Percentiles rank a stretch among this genome's conserved stretches.
Conservation (phyloP, 2,888 invertebrate species). For the Dicroscelio sp. region DNA sequence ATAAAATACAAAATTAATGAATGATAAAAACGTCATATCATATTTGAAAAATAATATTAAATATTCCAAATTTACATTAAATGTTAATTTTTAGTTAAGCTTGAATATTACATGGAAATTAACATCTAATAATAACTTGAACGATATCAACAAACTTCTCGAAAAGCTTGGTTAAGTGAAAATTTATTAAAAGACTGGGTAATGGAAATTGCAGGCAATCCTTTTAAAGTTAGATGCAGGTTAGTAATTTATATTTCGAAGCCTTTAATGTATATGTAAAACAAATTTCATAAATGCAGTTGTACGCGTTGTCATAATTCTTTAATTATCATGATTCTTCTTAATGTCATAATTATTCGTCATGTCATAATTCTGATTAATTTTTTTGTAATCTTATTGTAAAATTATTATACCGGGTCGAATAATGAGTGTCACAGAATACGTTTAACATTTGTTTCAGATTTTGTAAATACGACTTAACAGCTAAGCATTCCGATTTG, state of each 20-base stretch:
- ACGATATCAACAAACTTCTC: conserved; percentile 20
- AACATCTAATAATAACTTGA: no score
- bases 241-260: conserved; percentile 1
- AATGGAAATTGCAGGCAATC: neutral
- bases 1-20: no score
- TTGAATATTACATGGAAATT: no score
- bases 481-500: conserved; percentile 37
- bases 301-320: no score
- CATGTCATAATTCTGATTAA: no score
- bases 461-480: conserved; percentile 55
- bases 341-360: no score
- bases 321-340: no score
- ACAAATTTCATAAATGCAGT: neutral
- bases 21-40: no score
- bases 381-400: neutral
- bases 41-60: no score
- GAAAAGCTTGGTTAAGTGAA: conserved; percentile 5
- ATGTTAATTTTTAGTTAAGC: no score
- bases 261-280: neutral
- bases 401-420: neutral
- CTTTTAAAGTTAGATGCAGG: conserved; percentile 22
- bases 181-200: conserved; percentile 22
- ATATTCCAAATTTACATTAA: no score
- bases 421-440: no score
- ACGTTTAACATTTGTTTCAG: conserved; percentile 1